Percentiles rank a stretch among this genome's conserved stretches.
Conservation (phyloP, 2,888 invertebrate genomes). For the Aricia artaxerxes region DNA sequence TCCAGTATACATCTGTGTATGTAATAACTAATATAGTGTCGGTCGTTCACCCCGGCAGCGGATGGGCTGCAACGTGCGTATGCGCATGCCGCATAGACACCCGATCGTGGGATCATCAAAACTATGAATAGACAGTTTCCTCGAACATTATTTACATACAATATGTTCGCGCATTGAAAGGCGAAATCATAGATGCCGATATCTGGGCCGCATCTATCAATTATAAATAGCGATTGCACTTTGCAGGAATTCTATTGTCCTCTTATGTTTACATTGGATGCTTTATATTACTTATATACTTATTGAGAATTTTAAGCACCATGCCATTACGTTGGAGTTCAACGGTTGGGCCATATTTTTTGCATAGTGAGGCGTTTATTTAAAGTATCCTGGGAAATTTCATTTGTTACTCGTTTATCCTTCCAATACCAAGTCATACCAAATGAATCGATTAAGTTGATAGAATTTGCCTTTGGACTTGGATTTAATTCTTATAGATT, state of each 20-base stretch:
- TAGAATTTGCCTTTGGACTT: too few relatives aligned
- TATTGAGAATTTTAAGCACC: too few relatives aligned
- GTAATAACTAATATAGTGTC: constrained; percentile 48
- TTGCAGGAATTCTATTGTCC: neutral
- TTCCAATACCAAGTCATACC: too few relatives aligned
- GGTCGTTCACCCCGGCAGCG: constrained; percentile 68
- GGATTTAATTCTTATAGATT: too few relatives aligned
- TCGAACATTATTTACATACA: constrained; percentile 14
- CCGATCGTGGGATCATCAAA: constrained; percentile 65
- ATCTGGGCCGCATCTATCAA: constrained; percentile 13
- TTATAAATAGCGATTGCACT: constrained; percentile 13
- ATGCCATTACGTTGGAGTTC: neutral
- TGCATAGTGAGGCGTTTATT: too few relatives aligned
- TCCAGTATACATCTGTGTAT: constrained; percentile 40
- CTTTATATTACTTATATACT: too few relatives aligned
- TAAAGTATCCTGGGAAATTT: too few relatives aligned
- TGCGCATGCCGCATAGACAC: constrained; percentile 60
- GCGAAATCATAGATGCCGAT: neutral
- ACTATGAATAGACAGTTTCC: constrained; percentile 50
- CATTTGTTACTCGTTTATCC: too few relatives aligned
- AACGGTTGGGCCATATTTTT: too few relatives aligned
- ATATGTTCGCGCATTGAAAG: neutral
- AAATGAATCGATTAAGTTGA: too few relatives aligned
- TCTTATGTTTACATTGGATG: neutral
- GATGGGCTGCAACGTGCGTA: constrained; percentile 56